Base-by-base conservation (phyloP, 2,888 invertebrate genomes). In the Leucozona laternaria region DNA sequence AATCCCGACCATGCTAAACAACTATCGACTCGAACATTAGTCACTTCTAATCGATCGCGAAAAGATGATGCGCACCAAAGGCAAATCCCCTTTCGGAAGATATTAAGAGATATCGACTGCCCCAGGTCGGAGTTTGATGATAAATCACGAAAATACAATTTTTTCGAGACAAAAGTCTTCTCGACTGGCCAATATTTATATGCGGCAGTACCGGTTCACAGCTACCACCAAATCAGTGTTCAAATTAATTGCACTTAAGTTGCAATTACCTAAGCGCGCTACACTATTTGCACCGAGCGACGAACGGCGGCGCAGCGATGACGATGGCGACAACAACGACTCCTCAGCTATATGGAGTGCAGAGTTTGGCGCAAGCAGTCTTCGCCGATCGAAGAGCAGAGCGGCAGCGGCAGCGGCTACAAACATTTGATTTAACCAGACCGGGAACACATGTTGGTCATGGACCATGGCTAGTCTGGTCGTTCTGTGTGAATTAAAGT, bases 211-310 rank as follows among this genome's bases (percentile, higher is more conserved):
- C 86, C 86, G 86, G 86, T 86, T 82, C 82, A 64, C 58, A 58
- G 86, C 82, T 78, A 71, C 86, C 86, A 86, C 86, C 86, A 86
- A 86, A 86, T 86, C 86, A 82, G 82, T 86, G 86, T 86, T 86
- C 86, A 86, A 86, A 86, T 86, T 86, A 86, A 86, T 86, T 86
- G 86, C 86, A 86, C 86, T 86, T 86, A 82, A 86, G 86, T 79
- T 50, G 86, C 86, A 86, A 86, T 86, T 86, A 86, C 86, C 86
- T 86, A 86, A 86, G 86, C 78, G 78, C 64, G 70, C 58, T 78
- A 79, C 80, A 84, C 57, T 76, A 71, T 77, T 79, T 70, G 57
- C 64, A 66, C 48, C 50, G 53, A 11, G 22, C 31, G 22, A 50
- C 48, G 17, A 45, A n/a, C n/a, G n/a, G n/a, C n/a, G n/a, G n/a